Conservation (phyloP, 2,888 invertebrate genomes). For the Odontocerum albicorne region DNA sequence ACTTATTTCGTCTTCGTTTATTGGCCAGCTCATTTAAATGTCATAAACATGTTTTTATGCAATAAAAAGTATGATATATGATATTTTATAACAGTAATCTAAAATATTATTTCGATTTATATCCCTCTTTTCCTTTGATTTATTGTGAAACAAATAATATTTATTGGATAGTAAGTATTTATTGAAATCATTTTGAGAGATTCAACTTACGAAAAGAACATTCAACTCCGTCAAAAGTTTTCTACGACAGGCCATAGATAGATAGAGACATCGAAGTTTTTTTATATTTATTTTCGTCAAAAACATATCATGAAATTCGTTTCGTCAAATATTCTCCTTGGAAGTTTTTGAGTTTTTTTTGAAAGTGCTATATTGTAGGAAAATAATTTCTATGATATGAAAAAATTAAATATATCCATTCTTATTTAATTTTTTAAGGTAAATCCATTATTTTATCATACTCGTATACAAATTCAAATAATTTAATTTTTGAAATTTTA, state of each 20-base stretch:
- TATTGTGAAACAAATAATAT: conserved; percentile 29
- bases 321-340: too few species aligned
- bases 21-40: too few species aligned
- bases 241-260: neutral
- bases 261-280: neutral
- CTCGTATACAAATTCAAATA: too few species aligned
- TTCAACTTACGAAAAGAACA: conserved; percentile 23
- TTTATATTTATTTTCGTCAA: neutral
- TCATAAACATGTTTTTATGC: conserved; percentile 62
- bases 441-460: too few species aligned
- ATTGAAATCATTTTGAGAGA: conserved; percentile 26
- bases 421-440: too few species aligned
- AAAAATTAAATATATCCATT: too few species aligned
- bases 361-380: too few species aligned
- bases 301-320: neutral
- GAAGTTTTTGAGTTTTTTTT: too few species aligned
- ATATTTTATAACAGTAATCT: conserved; percentile 59
- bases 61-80: conserved; percentile 60
- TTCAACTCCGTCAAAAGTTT: conserved; percentile 9
- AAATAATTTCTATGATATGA: too few species aligned
- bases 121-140: conserved; percentile 30
- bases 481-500: too few species aligned
- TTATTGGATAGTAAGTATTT: conserved; percentile 29
- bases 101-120: conserved; percentile 45
- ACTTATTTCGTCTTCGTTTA: too few species aligned